These are phyloP conservation scores for Bellardia pandia DNA, from an alignment of 2,888 invertebrate species.

Conservation along the genomic window DNA sequence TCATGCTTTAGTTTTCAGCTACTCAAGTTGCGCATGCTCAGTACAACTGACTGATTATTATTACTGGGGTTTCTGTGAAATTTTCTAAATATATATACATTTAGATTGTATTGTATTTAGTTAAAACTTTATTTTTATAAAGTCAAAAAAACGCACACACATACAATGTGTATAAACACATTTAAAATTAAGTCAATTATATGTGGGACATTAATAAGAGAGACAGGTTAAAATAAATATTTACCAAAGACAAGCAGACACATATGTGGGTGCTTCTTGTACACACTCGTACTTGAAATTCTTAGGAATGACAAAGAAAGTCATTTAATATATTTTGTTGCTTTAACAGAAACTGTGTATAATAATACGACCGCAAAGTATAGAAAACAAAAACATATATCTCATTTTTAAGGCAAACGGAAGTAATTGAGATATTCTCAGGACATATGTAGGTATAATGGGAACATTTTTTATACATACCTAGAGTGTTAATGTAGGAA, in stretches of 20 bases:
- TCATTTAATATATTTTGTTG: conserved; percentile 19
- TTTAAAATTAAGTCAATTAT: conserved; percentile 42
- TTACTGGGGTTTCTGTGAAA: conserved; percentile 23
- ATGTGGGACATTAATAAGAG: conserved; percentile 45
- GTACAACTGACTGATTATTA: conserved; percentile 1
- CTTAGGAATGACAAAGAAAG: conserved; percentile 12
- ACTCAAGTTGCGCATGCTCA: conserved; percentile 57
- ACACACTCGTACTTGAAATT: conserved; percentile 41
- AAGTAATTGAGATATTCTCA: not conserved
- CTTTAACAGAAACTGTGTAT: not conserved
- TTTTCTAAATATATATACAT: not conserved
- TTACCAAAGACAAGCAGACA: not conserved
- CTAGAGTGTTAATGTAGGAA: not conserved
- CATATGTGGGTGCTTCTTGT: conserved; percentile 39
- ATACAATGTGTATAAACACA: not conserved
- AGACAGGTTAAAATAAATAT: conserved; percentile 55
- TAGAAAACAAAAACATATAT: not conserved
- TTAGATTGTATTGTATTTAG: conserved; percentile 25
- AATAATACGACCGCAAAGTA: not conserved
- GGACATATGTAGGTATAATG: not conserved
- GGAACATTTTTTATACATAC: not conserved
- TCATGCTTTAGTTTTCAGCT: conserved; percentile 24
- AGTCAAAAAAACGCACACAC: not conserved
- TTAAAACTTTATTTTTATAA: conserved; percentile 22
- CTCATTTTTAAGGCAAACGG: not conserved